Conservation (phyloP, 2,113 vertebrate species). For the Mesocricetus auratus region DNA sequence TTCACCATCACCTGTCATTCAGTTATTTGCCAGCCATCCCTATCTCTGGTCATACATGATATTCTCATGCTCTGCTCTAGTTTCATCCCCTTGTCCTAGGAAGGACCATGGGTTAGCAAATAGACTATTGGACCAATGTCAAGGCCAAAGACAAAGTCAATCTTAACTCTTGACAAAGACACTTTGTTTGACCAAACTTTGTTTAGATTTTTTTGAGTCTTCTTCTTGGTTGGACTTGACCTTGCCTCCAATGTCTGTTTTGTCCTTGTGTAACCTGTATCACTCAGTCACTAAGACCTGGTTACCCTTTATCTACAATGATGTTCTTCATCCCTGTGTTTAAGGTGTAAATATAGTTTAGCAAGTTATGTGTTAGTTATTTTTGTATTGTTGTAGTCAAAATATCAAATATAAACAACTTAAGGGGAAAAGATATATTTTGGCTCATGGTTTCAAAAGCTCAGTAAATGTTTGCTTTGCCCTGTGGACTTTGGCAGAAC, state of each 20-base stretch:
- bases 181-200: background rate
- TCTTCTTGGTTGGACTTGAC: background rate
- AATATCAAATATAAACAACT: background rate
- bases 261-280: background rate
- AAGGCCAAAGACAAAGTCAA: background rate
- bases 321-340: background rate
- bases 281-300: background rate
- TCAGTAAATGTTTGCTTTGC: background rate
- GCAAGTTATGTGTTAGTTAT: background rate
- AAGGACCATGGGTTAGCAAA: accelerated
- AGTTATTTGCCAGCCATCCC: background rate
- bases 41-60: background rate
- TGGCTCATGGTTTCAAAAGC: background rate
- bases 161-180: background rate
- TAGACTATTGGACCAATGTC: background rate
- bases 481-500: background rate
- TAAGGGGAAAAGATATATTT: background rate
- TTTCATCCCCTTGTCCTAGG: background rate
- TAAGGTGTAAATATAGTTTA: background rate
- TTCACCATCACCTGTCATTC: background rate
- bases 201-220: background rate
- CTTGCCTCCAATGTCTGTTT: background rate
- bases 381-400: background rate
- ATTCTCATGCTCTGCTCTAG: background rate
- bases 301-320: background rate